Conservation (phyloP, 2,113 vertebrate genomes). For the Dolichallabes microphthalmus region DNA sequence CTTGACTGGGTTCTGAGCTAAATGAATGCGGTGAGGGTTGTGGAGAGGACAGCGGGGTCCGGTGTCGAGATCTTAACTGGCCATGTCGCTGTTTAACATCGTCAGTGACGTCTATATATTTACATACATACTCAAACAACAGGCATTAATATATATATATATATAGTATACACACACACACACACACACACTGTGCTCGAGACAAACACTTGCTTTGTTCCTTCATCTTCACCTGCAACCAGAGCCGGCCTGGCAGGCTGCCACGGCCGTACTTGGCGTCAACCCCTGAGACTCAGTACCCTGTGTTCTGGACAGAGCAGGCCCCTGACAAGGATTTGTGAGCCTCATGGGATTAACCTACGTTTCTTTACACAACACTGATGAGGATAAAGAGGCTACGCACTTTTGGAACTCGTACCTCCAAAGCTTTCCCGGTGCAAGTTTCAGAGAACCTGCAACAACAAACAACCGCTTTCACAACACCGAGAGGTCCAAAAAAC, state of each 20-base stretch:
- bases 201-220: slow-evolving; percentile 69
- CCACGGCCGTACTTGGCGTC: slow-evolving; percentile 55
- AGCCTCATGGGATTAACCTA: slow-evolving; percentile 73
- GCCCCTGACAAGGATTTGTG: slow-evolving; percentile 70
- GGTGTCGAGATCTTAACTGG: slow-evolving; percentile 4
- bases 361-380: slow-evolving; percentile 75
- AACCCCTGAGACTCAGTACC: slow-evolving; percentile 42
- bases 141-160: slow-evolving; percentile 21
- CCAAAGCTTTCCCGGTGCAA: slow-evolving; percentile 69
- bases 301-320: slow-evolving; percentile 63
- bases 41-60: slow-evolving; percentile 53
- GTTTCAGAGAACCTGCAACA: slow-evolving; percentile 51
- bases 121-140: slow-evolving; percentile 1
- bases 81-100: not conserved
- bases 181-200: slow-evolving; percentile 16
- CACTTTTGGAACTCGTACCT: slow-evolving; percentile 62
- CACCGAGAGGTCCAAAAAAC: slow-evolving; percentile 8
- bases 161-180: not conserved
- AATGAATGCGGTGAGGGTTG: slow-evolving; percentile 46
- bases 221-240: slow-evolving; percentile 71
- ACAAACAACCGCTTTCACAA: not conserved
- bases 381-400: slow-evolving; percentile 69
- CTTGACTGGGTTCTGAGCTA: slow-evolving; percentile 17
- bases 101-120: slow-evolving; percentile 16
- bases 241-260: slow-evolving; percentile 57